Evolutionary conservation across 2,888 invertebrate species (phyloP).

Genomic region (Diploptera punctata): DNA sequence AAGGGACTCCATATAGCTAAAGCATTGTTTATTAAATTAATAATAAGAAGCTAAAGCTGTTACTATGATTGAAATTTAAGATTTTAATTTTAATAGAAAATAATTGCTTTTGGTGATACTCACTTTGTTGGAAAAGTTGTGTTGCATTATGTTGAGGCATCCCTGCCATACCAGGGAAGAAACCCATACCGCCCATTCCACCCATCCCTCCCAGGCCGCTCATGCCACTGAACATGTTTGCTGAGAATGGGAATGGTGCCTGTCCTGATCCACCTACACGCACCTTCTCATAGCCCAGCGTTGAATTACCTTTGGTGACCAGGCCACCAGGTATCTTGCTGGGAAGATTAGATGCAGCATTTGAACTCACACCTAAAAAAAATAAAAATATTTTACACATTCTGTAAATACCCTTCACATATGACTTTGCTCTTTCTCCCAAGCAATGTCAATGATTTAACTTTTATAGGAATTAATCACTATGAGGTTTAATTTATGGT

Average conservation of each 20-base stretch:
- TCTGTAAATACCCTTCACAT: too few relatives aligned
- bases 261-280: slow-evolving; percentile 53
- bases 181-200: slow-evolving; percentile 43
- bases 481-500: too few relatives aligned
- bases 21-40: too few relatives aligned
- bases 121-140: slow-evolving; percentile 86
- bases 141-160: slow-evolving; percentile 65
- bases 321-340: slow-evolving; percentile 58
- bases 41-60: too few relatives aligned
- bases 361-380: not conserved
- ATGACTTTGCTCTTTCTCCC: too few relatives aligned
- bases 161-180: slow-evolving; percentile 50
- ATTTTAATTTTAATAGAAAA: too few relatives aligned
- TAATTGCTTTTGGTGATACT: slow-evolving; percentile 57
- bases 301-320: slow-evolving; percentile 56
- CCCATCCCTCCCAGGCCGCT: slow-evolving; percentile 41
- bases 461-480: too few relatives aligned
- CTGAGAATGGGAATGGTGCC: slow-evolving; percentile 38
- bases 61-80: too few relatives aligned
- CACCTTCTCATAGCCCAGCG: slow-evolving; percentile 64
- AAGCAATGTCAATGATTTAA: too few relatives aligned
- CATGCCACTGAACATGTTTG: slow-evolving; percentile 39
- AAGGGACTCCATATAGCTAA: too few relatives aligned
- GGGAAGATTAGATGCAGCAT: slow-evolving; percentile 29
- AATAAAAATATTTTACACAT: too few relatives aligned